Conservation (phyloP, 2,113 vertebrate species). For the Peucedramus taeniatus region DNA sequence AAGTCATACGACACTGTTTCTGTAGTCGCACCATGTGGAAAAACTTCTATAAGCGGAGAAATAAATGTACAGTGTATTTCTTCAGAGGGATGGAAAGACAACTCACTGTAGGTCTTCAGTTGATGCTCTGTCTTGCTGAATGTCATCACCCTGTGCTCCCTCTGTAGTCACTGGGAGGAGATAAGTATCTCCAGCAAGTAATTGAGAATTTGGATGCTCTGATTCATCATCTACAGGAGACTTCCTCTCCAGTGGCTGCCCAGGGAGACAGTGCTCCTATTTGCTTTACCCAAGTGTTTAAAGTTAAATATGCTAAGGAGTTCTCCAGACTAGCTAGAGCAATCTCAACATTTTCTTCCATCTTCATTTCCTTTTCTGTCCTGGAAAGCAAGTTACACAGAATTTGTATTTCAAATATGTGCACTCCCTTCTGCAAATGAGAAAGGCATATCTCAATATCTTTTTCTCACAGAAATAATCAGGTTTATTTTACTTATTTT, state of each 20-base stretch:
- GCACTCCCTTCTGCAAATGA: background rate
- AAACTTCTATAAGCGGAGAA: background rate
- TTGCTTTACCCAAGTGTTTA: background rate
- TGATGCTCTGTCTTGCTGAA: background rate
- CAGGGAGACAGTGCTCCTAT: background rate
- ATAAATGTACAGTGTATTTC: background rate
- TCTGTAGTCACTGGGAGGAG: background rate
- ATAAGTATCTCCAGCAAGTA: background rate
- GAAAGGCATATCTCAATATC: background rate
- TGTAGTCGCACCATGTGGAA: background rate
- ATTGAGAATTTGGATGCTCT: background rate
- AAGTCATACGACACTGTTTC: background rate
- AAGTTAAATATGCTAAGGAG: background rate
- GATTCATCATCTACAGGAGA: background rate
- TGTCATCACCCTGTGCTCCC: background rate
- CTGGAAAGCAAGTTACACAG: background rate
- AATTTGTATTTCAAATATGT: background rate
- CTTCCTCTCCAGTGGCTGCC: background rate
- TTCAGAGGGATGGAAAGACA: background rate
- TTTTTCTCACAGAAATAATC: background rate
- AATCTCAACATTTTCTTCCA: background rate
- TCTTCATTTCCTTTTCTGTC: background rate
- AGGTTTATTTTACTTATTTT: background rate
- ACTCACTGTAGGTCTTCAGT: background rate
- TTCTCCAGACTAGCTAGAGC: background rate